A percentile compares a stretch with the other conserved stretches of the same genome.
These are phyloP conservation scores for Ostrea edulis DNA, from an alignment of 1,140 invertebrate genomes.

Conservation along the genomic window DNA sequence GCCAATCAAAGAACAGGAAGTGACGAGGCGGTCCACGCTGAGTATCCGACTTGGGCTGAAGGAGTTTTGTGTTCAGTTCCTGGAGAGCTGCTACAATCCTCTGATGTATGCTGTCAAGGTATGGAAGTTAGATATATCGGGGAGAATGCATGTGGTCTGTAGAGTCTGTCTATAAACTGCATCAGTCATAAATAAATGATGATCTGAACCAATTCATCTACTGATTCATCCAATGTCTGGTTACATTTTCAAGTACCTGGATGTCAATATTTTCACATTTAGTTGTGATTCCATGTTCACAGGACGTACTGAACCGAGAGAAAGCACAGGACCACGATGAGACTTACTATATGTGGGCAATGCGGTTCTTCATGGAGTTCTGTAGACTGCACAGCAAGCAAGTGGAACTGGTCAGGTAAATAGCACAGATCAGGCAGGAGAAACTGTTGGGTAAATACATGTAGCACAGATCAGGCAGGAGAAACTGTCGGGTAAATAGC, in stretches of 20 bases:
- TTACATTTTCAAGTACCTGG: not conserved
- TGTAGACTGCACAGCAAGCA: slow-evolving; percentile 91
- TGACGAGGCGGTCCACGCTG: slow-evolving; percentile 87
- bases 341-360: slow-evolving; percentile 95
- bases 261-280: not conserved
- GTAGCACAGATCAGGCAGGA: too few species aligned
- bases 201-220: not conserved
- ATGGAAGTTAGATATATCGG: slow-evolving; percentile 41
- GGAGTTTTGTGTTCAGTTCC: slow-evolving; percentile 95
- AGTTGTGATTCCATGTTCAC: not conserved
- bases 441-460: too few species aligned
- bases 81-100: slow-evolving; percentile 95
- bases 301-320: slow-evolving; percentile 82
- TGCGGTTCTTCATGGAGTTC: slow-evolving; percentile 98
- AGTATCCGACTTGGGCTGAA: slow-evolving; percentile 92
- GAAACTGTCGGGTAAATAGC: too few species aligned
- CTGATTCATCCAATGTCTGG: too few species aligned
- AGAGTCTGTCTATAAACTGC: not conserved
- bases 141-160: too few species aligned
- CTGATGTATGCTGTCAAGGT: slow-evolving; percentile 90
- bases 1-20: slow-evolving; percentile 82
- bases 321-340: slow-evolving; percentile 89
- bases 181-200: not conserved
- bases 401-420: slow-evolving; percentile 92
- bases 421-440: not conserved